Base-by-base conservation (phyloP, 2,797 vertebrate genomes). In the Buphagus erythrorhynchus region DNA sequence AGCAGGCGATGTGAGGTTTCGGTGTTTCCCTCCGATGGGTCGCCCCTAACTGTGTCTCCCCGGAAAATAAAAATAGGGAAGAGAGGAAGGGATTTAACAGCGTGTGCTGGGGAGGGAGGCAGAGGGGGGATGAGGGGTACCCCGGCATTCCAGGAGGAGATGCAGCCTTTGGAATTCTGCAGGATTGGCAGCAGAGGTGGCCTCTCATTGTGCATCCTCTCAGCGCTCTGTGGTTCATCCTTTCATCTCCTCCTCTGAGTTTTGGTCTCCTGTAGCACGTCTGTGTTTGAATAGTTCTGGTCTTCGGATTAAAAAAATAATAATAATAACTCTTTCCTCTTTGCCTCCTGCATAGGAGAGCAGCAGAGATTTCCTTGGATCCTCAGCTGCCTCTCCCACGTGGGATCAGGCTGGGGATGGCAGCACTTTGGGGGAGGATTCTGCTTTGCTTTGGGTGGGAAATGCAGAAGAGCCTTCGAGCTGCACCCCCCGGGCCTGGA, bases 41-140 rank as follows among this genome's bases (percentile, higher is more conserved):
- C 88, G 16, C 66, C 88, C 83, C 87, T 73, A 69, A 52, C 63
- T 52, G 86, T 26, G 63, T 63, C 78, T 87, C 81, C 38, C 74
- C 2, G 48, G 91, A 38, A 93, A 72, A 86, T 4, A 9, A 28
- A 42, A 61, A 54, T 19, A 5, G 51, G 74, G 43, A 87, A 79
- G 71, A 87, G 87, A 90, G 58, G 48, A 28, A 87, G 22, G 72
- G 35, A 86, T 52, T 52, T 13, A 80, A 55, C 7, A 5, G 19
- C 8, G 18, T 13, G 7, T 49, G 13, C 35, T 36, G 63, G 62
- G 62, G 65, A 71, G 52, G 5, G 9, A 78, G 86, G 48, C 46
- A 5, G 5, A 6, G 17, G 54, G 62, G 86, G 46, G 28, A n/a
- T 3, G 74, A 66, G 72, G 0, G 13, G 21, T 51, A 9, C 63